phyloP scores from a whole-genome alignment of 2,113 vertebrate species.

The Anhinga anhinga region DNA sequence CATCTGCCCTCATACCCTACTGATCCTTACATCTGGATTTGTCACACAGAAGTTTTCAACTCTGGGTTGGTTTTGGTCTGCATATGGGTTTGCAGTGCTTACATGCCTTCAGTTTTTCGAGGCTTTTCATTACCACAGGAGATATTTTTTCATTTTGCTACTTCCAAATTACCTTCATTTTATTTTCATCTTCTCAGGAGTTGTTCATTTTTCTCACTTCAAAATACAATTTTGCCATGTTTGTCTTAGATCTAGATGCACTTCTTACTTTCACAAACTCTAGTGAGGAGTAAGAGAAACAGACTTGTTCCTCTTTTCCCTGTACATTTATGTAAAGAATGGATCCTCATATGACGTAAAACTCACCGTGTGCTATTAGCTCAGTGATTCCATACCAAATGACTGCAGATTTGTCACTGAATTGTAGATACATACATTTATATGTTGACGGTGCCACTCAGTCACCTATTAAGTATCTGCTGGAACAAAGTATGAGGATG shows the following conservation, averaged over 20 bases:
- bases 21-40: neutral
- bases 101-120: neutral
- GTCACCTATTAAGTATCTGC: neutral
- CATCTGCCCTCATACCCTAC: neutral
- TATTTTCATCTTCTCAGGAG: neutral
- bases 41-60: neutral
- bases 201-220: neutral
- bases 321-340: neutral
- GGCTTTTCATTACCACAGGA: neutral
- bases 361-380: neutral
- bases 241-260: neutral
- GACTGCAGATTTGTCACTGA: neutral
- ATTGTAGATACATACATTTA: neutral
- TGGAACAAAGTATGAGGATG: neutral
- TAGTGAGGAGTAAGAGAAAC: neutral
- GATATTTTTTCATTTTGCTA: neutral
- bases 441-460: neutral
- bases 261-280: neutral
- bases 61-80: neutral
- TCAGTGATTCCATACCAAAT: neutral
- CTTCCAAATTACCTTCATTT: neutral
- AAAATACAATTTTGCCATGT: neutral
- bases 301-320: neutral
- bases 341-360: neutral
- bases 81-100: neutral